Percentiles rank a stretch among this genome's conserved stretches.
phyloP scores from a whole-genome alignment of 2,888 invertebrate species.

The Himalopsyche japonica region DNA sequence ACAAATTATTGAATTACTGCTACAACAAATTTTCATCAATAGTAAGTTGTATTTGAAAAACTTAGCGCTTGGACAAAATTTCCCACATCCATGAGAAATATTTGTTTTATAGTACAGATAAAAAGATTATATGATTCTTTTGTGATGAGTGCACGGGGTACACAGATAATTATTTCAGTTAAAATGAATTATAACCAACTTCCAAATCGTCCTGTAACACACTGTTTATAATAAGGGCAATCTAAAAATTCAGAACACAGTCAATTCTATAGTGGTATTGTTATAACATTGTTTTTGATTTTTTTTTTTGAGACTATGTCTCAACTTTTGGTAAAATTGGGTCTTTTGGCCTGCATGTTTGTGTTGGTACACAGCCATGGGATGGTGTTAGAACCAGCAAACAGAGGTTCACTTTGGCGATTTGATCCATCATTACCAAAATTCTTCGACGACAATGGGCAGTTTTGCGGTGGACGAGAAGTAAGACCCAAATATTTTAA shows the following conservation, averaged over 20 bases:
- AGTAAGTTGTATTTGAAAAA: too few relatives aligned
- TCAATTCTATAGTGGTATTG: neutral
- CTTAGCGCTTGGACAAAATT: too few relatives aligned
- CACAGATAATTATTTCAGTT: neutral
- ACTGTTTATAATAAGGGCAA: neutral
- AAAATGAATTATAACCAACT: neutral
- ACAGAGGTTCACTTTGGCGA: conserved; percentile 61
- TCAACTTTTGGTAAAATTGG: neutral
- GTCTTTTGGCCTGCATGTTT: neutral
- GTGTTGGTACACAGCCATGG: conserved; percentile 51
- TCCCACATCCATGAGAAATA: too few relatives aligned
- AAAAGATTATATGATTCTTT: too few relatives aligned
- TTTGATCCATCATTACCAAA: conserved; percentile 51
- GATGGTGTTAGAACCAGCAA: conserved; percentile 57
- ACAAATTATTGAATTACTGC: too few relatives aligned
- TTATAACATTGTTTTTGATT: neutral
- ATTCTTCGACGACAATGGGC: conserved; percentile 59
- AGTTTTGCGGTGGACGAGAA: conserved; percentile 59
- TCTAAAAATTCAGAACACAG: neutral
- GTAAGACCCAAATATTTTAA: conserved; percentile 43
- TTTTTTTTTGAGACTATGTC: neutral
- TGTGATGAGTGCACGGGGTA: too few relatives aligned
- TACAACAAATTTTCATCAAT: too few relatives aligned
- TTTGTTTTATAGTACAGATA: too few relatives aligned
- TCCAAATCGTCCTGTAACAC: neutral